phyloP scores from a whole-genome alignment of 2,888 invertebrate genomes.

The Nymphalis polychloros region DNA sequence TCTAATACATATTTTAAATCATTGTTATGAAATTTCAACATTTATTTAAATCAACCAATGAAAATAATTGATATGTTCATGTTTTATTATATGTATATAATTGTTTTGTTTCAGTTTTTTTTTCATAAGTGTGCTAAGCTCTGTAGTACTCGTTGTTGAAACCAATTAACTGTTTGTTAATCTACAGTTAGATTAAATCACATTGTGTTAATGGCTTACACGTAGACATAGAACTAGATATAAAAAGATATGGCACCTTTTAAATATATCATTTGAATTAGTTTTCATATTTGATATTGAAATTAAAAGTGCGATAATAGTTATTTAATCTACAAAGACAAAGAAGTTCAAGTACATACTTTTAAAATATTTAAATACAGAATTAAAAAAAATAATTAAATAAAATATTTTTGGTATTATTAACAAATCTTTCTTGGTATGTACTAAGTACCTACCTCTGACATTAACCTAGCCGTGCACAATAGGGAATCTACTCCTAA shows the following conservation, averaged over 20 bases:
- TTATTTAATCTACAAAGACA: neutral
- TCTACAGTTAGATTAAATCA: constrained; percentile 8
- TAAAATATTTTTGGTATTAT: neutral
- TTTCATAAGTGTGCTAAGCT: neutral
- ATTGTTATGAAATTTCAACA: too few relatives aligned
- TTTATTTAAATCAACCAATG: too few relatives aligned
- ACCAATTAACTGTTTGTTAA: constrained; percentile 13
- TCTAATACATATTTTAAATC: too few relatives aligned
- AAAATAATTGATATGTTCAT: too few relatives aligned
- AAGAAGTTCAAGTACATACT: neutral
- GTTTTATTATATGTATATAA: too few relatives aligned
- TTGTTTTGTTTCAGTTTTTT: neutral
- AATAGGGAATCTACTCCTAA: constrained; percentile 28
- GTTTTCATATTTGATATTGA: neutral
- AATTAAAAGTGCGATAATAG: too few relatives aligned
- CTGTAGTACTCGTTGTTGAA: constrained; percentile 1
- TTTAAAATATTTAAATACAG: neutral
- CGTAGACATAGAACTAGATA: constrained; percentile 5
- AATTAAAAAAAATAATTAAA: neutral
- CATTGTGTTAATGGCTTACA: constrained; percentile 12
- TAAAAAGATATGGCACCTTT: constrained; percentile 2
- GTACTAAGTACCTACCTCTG: constrained; percentile 8
- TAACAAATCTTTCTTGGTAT: neutral
- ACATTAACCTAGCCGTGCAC: constrained; percentile 22
- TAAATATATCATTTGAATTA: neutral